Base-by-base conservation (phyloP, 2,888 invertebrate species). In the Mellilla xanthometata region DNA sequence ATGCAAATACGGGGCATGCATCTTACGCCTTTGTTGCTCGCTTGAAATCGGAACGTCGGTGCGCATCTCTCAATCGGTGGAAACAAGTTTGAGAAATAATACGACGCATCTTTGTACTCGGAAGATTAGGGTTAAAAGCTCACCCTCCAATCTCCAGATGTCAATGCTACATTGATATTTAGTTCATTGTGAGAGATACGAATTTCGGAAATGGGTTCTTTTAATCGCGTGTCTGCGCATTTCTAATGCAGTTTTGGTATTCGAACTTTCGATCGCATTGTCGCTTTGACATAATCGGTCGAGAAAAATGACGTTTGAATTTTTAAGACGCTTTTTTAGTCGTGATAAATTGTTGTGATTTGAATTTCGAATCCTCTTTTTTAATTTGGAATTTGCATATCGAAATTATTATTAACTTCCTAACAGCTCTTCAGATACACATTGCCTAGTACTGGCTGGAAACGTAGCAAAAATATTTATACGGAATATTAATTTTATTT, bases 41-140 rank as follows among this genome's bases (percentile, higher is more conserved):
- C 81, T 86, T 79, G 79, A 81, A 81, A 86, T 85, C 77, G 79
- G 60, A 76, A 75, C 72, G 71, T 85, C 77, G 79, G 60, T 76
- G 74, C 72, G 71, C 65, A 64, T 67, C 78, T 77, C 85, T 88
- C 86, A 85, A 89, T 88, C 75, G 79, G 75, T 76, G 73, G 83
- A 88, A n/a, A 88, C 88, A 82, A 88, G 89, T 88, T 88, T 82
- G 74, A 47, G 24, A 77, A 44, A 80, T 74, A 76, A 72, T 77
- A 74, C 68, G 78, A 76, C 72, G 71, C 63, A 61, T 62, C 71
- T 74, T 82, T 84, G 81, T 80, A 55, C 52, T 54, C 48, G 51
- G 51, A 77, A 76, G 86, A 85, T 84, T 87, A 85, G 86, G 88
- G 86, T 81, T 77, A 76, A 71, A 61, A 67, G 44, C 39, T 68